These are phyloP conservation scores for Pseudomyrmex gracilis DNA, from an alignment of 1,140 invertebrate species.

Conservation along the genomic window DNA sequence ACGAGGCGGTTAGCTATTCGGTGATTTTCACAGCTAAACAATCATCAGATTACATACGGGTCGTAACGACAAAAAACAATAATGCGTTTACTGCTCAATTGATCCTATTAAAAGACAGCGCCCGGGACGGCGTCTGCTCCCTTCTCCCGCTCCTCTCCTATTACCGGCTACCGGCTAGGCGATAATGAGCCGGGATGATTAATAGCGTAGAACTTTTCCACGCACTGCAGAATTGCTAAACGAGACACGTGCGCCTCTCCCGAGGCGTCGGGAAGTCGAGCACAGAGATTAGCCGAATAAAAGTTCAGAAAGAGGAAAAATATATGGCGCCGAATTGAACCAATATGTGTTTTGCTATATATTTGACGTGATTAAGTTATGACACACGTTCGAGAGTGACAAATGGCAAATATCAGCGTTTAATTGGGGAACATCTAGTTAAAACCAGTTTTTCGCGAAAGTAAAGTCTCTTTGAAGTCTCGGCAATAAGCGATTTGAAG, in stretches of 20 bases:
- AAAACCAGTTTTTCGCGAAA: conserved; percentile 43
- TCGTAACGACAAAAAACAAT: too few relatives aligned
- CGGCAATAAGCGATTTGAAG: too few relatives aligned
- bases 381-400: conserved; percentile 8
- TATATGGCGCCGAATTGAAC: conserved; percentile 10
- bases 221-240: background rate
- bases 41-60: background rate
- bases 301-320: conserved; percentile 20
- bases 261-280: background rate
- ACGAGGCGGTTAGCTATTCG: background rate
- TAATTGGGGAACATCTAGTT: conserved; percentile 55
- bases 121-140: background rate
- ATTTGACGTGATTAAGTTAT: conserved; percentile 49
- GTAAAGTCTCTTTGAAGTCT: background rate
- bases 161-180: background rate
- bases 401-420: conserved; percentile 44
- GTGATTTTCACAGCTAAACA: background rate
- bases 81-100: too few relatives aligned
- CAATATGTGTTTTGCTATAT: conserved; percentile 47
- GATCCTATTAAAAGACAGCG: too few relatives aligned
- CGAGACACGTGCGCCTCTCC: background rate
- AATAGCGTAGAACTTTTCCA: conserved; percentile 42
- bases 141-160: too few relatives aligned
- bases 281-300: background rate
- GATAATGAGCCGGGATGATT: conserved; percentile 41